Base-by-base conservation (phyloP, 1,140 invertebrate species). In the Aradophagus sp. region DNA sequence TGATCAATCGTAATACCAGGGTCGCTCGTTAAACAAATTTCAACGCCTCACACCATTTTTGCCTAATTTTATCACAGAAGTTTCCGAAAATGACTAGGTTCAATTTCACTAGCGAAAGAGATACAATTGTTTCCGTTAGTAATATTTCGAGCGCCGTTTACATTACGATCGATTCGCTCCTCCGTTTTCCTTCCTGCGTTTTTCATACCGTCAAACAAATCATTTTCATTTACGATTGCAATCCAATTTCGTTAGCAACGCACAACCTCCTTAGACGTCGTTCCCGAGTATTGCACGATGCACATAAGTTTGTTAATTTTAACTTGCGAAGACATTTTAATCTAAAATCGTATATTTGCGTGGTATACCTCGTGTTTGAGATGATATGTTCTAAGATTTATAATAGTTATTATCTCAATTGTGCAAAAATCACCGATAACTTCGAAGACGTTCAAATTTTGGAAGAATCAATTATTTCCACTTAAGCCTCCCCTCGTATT, bases 11-110 rank as follows among this genome's bases (percentile, higher is more conserved):
- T 47, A 74, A 76, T 77, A 76, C 74, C 63, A 53, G 70, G 44
- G 56, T 48, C 5, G 16, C 56, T 52, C 47, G 41, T 26, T 13
- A 19, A 53, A 61, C 27, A 29, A 56, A 47, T 71, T 36, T 53
- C 39, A 38, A 50, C 67, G 23, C 44, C 70, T 19, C 45, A 29
- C 29, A 11, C 14, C 17, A 41, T 53, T 76, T 70, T 70, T 75
- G 71, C 67, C 73, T 76, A 77, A 83, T 84, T 84, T 85, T 83
- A 84, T 82, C 76, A 79, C 77, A 81, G 78, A 82, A 78, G 72
- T 77, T n/a, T 73, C 71, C 72, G 72, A 84, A 83, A 83, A 84
- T 86, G 84, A 86, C 84, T 86, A 86, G 84, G 77, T 80, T 77
- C 62, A 81, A 79, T 80, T 81, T 83, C 74, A 74, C 75, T 79